Percentiles rank a stretch among this genome's conserved stretches.
phyloP scores from a whole-genome alignment of 2,888 invertebrate species.

The Erebia aethiops region DNA sequence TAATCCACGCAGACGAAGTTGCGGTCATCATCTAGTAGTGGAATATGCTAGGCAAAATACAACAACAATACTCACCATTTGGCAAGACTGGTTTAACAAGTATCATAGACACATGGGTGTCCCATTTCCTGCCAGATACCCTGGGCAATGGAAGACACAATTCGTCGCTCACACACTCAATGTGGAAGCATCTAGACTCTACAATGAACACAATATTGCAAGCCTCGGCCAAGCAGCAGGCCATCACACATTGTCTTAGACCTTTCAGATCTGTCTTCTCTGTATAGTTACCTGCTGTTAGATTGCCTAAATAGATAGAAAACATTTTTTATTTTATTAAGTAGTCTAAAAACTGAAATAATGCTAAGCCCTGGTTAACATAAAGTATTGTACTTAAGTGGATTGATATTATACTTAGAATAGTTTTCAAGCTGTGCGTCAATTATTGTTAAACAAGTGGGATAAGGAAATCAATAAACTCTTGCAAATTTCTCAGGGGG shows the following conservation, averaged over 20 bases:
- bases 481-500: neutral
- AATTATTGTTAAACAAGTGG: neutral
- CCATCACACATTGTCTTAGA: conserved; percentile 85
- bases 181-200: conserved; percentile 89
- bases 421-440: too few relatives aligned
- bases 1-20: too few relatives aligned
- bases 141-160: conserved; percentile 87
- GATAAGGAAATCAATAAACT: neutral
- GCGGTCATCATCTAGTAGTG: too few relatives aligned
- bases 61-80: conserved; percentile 65
- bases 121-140: conserved; percentile 74
- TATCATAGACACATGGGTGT: conserved; percentile 88
- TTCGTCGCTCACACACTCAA: conserved; percentile 87
- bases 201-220: conserved; percentile 92
- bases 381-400: too few relatives aligned
- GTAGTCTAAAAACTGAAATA: too few relatives aligned
- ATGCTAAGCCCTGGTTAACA: too few relatives aligned
- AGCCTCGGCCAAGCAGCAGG: conserved; percentile 85
- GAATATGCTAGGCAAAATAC: neutral
- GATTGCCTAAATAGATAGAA: conserved; percentile 64
- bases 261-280: conserved; percentile 78
- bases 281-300: conserved; percentile 84
- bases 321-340: too few relatives aligned
- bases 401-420: too few relatives aligned
- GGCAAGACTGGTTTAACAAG: conserved; percentile 87